Evolutionary conservation across 2,888 invertebrate genomes (phyloP), one percentile per base, ranked within the genome.

Genomic region (Agonopterix alstromeriana): DNA sequence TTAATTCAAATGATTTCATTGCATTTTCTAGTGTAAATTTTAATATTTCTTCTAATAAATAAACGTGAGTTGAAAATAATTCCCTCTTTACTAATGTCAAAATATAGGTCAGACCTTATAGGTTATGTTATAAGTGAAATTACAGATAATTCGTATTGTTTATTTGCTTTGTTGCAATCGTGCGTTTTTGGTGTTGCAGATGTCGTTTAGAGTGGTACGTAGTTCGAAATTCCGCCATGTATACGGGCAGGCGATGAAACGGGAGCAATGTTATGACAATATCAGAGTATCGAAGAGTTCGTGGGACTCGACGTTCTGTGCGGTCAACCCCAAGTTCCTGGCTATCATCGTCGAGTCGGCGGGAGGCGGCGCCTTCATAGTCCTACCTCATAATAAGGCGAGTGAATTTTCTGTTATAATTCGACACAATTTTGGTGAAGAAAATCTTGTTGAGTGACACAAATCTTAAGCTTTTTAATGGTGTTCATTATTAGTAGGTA

Each of bases 181-280:
- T 67, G 70, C 67, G 65, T 61, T 61, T 79, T 81, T 79, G 82
- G 73, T 70, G 76, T 89, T 88, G 68, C 84, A 93, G 91, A 97
- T 97, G 97, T 97, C 97, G 90, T 97, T 97, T 92, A 95, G 97
- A 85, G 97, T 97, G 85, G 97, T 98, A 70, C 95, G 98, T 90
- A 95, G 94, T 90, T 98, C 98, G 82, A 98, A 98, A 91, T 98
- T 98, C 91, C 96, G 98, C 82, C 98, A 98, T 91, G 98, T 98
- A 75, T 92, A 92, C 73, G 97, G 97, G 63, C 95, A 95, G 75
- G 94, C 96, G 66, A 90, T 96, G 65, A 97, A 98, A 90, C 92
- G 98, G 81, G 98, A 98, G 81, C 96, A 97, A 89, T 98, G 98
- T 90, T 98, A 97, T 90, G 98, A 99, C 90, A 98, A 98, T 86